Percentiles rank a stretch among this genome's conserved stretches.
phyloP scores from a whole-genome alignment of 2,888 invertebrate species.

The Oxyscelio sp. region DNA sequence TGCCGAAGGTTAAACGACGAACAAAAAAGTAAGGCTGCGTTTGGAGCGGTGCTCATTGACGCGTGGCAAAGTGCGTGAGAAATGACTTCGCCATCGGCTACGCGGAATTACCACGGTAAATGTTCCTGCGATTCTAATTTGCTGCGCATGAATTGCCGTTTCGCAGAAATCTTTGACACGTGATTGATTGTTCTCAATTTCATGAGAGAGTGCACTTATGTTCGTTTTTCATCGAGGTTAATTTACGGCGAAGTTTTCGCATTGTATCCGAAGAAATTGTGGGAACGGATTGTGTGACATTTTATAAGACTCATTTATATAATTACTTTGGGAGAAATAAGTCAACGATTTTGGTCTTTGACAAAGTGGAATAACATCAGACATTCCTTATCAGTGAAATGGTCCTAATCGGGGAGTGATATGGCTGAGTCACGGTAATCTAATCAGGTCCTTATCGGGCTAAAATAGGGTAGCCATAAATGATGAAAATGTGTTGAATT shows the following conservation, averaged over 20 bases:
- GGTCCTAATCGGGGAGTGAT: too few relatives aligned
- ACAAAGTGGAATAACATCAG: too few relatives aligned
- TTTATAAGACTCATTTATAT: background rate
- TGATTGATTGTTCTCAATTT: conserved; percentile 27
- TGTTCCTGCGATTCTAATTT: conserved; percentile 29
- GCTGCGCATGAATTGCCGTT: conserved; percentile 5
- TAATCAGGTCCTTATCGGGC: too few relatives aligned
- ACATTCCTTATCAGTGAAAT: too few relatives aligned
- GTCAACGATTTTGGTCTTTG: too few relatives aligned
- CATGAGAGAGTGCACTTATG: background rate
- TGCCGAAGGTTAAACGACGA: conserved; percentile 48
- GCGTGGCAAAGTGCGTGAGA: conserved; percentile 48
- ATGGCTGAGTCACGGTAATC: too few relatives aligned
- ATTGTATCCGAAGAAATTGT: background rate
- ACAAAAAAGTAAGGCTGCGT: conserved; percentile 2
- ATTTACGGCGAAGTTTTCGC: too few relatives aligned
- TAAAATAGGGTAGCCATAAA: too few relatives aligned
- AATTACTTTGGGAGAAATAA: too few relatives aligned
- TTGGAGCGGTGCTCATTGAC: too few relatives aligned
- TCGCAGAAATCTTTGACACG: conserved; percentile 33
- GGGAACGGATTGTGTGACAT: background rate
- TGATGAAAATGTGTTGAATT: too few relatives aligned
- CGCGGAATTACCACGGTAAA: conserved; percentile 21
- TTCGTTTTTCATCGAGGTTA: conserved; percentile 3
- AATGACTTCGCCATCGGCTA: background rate